Conservation (phyloP, 2,113 vertebrate genomes). For the Chauna torquata region DNA sequence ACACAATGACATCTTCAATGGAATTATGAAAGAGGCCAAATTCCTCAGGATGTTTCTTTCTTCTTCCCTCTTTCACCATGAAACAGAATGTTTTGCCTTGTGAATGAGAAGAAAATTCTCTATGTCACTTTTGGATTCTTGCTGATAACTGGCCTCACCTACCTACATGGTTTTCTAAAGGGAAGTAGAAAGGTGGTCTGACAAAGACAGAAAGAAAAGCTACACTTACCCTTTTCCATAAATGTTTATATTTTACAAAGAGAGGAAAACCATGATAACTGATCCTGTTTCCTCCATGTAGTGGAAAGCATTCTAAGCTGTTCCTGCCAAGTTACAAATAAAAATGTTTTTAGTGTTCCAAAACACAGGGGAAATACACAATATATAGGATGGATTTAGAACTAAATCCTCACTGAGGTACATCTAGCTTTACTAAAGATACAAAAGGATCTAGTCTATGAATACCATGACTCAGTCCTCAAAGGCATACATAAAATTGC, state of each 20-base stretch:
- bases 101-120: conserved; percentile 66
- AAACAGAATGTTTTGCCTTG: conserved; percentile 11
- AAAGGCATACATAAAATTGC: background rate
- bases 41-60: conserved; percentile 35
- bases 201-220: conserved; percentile 67
- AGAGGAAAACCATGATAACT: conserved; percentile 59
- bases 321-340: conserved; percentile 47
- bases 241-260: conserved; percentile 64
- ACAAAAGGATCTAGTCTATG: background rate
- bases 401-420: background rate
- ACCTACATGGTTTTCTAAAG: conserved; percentile 67
- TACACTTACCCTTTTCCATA: conserved; percentile 65
- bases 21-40: background rate
- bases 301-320: conserved; percentile 57
- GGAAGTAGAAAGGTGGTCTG: conserved; percentile 66
- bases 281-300: conserved; percentile 57
- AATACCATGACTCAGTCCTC: background rate
- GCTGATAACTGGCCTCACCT: conserved; percentile 67
- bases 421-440: background rate
- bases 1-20: background rate
- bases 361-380: background rate
- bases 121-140: conserved; percentile 64
- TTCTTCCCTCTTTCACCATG: background rate
- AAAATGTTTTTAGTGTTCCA: conserved; percentile 42
- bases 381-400: background rate